phyloP scores from a whole-genome alignment of 2,113 vertebrate species.

The Malurus alboscapulatus region DNA sequence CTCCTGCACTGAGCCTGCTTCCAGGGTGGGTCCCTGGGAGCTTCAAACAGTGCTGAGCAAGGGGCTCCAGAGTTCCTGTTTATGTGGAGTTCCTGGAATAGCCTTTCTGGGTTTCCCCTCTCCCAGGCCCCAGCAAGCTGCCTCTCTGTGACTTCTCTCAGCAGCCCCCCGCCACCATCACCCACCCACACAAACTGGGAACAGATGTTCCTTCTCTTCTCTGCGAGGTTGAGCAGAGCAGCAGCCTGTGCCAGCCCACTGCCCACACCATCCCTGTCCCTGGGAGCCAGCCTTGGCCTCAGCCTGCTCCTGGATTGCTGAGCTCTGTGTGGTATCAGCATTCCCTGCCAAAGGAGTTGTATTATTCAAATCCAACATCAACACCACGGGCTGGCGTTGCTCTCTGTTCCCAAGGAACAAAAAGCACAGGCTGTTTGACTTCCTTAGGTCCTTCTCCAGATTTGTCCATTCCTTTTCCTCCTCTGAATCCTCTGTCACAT shows the following conservation, averaged over 20 bases:
- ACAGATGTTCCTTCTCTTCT: slow-evolving; percentile 24
- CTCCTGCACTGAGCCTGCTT: neutral
- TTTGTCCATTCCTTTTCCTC: neutral
- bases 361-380: slow-evolving; percentile 1
- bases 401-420: slow-evolving; percentile 15
- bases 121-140: slow-evolving; percentile 36
- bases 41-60: slow-evolving; percentile 1
- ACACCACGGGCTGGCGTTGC: neutral
- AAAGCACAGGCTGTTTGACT: neutral
- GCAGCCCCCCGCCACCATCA: slow-evolving; percentile 27
- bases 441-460: neutral
- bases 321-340: neutral
- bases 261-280: neutral
- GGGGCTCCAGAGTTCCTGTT: slow-evolving; percentile 38
- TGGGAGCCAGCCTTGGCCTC: neutral
- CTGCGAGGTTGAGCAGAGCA: neutral
- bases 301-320: neutral
- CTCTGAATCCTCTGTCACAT: neutral
- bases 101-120: slow-evolving; percentile 37
- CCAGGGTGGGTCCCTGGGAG: slow-evolving; percentile 26
- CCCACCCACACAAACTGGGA: slow-evolving; percentile 34
- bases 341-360: neutral
- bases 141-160: neutral
- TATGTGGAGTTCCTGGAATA: slow-evolving; percentile 29
- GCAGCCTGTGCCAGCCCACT: neutral